Evolutionary conservation across 2,113 vertebrate species (phyloP).

Genomic region (Crocuta crocuta): DNA sequence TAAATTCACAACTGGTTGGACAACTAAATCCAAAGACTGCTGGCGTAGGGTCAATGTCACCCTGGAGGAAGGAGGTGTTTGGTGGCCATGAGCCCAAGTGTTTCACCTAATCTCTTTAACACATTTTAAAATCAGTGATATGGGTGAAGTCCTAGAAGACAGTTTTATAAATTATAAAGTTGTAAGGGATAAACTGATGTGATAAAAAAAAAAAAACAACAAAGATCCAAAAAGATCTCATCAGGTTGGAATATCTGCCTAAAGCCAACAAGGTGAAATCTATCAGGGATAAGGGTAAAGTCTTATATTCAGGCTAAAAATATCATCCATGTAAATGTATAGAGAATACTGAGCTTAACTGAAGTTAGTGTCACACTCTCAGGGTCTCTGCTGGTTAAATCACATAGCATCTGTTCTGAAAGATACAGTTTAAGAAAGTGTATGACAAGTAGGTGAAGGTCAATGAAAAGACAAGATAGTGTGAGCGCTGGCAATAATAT

Average conservation of each 20-base stretch:
- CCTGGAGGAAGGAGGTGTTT: not conserved
- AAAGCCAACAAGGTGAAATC: not conserved
- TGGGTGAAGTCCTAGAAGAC: not conserved
- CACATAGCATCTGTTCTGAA: not conserved
- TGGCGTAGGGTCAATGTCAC: not conserved
- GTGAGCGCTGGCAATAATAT: not conserved
- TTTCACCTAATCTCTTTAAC: not conserved
- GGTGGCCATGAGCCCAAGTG: not conserved
- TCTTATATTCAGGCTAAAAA: not conserved
- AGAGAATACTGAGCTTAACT: not conserved
- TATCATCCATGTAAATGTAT: not conserved
- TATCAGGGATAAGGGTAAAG: not conserved
- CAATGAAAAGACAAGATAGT: not conserved
- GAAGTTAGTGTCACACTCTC: not conserved
- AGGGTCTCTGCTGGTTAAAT: not conserved
- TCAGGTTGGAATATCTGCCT: not conserved
- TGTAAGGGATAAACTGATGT: not conserved
- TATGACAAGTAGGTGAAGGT: not conserved
- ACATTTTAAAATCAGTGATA: not conserved
- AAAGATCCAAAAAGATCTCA: slow-evolving; percentile 9
- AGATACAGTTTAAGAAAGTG: not conserved
- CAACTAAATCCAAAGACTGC: not conserved
- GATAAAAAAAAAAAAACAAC: not conserved
- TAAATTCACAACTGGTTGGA: not conserved
- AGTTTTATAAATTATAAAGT: slow-evolving; percentile 7